Percentiles rank a stretch among this genome's conserved stretches.
Conservation (phyloP, 2,888 invertebrate species). For the Aleiodes testaceus region DNA sequence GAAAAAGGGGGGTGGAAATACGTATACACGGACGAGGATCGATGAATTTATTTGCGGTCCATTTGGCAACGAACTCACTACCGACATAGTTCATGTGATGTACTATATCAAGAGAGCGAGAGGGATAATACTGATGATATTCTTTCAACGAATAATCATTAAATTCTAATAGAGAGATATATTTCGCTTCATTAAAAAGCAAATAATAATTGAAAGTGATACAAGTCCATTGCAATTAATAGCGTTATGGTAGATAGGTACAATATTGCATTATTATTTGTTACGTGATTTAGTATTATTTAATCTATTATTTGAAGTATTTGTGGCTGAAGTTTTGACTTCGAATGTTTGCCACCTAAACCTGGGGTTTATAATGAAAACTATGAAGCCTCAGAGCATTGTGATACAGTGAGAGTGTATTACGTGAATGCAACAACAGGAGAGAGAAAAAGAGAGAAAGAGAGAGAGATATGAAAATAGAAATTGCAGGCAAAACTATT, state of each 20-base stretch:
- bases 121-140: not conserved
- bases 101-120: constrained; percentile 21
- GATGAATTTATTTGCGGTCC: constrained; percentile 47
- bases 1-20: constrained; percentile 18
- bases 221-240: too few relatives aligned
- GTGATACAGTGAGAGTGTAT: not conserved
- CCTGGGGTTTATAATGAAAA: not conserved
- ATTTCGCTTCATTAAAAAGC: too few relatives aligned
- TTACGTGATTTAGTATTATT: constrained; percentile 28
- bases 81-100: constrained; percentile 42
- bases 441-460: not conserved
- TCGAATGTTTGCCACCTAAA: not conserved
- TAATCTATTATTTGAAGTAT: constrained; percentile 36
- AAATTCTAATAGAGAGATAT: too few relatives aligned
- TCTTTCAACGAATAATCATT: too few relatives aligned
- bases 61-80: constrained; percentile 43
- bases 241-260: too few relatives aligned
- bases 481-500: constrained; percentile 17
- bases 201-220: too few relatives aligned
- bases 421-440: not conserved
- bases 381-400: not conserved
- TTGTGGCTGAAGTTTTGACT: constrained; percentile 14
- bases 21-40: constrained; percentile 36
- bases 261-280: not conserved
- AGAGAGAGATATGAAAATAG: not conserved